Conservation (phyloP, 1,140 invertebrate species). For the Ditylenchus dipsaci region DNA sequence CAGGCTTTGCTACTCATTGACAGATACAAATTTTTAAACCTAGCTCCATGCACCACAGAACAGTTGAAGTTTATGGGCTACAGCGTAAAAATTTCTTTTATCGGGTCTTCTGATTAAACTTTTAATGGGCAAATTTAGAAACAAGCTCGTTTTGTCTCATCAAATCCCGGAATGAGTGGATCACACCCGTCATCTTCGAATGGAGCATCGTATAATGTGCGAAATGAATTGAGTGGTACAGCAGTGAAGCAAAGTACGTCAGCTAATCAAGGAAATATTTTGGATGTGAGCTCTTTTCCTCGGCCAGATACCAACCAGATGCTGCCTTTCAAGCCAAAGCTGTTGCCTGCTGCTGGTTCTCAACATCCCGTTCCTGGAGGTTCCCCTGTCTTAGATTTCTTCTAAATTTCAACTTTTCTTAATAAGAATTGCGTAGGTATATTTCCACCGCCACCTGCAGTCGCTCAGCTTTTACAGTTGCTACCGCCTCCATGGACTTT, state of each 20-base stretch:
- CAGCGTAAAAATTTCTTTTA: slow-evolving; percentile 24
- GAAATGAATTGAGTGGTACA: slow-evolving; percentile 13
- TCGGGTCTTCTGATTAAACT: neutral
- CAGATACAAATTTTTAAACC: slow-evolving; percentile 55
- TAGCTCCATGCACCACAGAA: slow-evolving; percentile 51
- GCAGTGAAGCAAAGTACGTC: neutral
- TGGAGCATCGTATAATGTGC: slow-evolving; percentile 24
- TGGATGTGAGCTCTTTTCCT: slow-evolving; percentile 49
- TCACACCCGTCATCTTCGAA: slow-evolving; percentile 10
- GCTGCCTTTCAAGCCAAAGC: slow-evolving; percentile 55
- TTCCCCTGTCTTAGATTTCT: neutral
- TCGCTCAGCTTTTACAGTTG: slow-evolving; percentile 45
- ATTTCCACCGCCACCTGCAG: slow-evolving; percentile 50
- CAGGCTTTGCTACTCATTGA: slow-evolving; percentile 52
- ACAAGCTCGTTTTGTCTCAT: neutral
- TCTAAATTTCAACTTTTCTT: neutral
- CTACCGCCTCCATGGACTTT: slow-evolving; percentile 52
- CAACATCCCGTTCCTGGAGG: slow-evolving; percentile 56
- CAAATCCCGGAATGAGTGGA: neutral
- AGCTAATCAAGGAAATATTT: slow-evolving; percentile 1
- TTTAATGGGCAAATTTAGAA: neutral
- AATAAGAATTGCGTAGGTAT: slow-evolving; percentile 21
- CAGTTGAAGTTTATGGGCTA: slow-evolving; percentile 55
- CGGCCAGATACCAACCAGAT: slow-evolving; percentile 54
- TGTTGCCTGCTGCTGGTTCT: slow-evolving; percentile 20